Conservation (phyloP, 2,888 invertebrate species). For the Quadroppia sp. region DNA sequence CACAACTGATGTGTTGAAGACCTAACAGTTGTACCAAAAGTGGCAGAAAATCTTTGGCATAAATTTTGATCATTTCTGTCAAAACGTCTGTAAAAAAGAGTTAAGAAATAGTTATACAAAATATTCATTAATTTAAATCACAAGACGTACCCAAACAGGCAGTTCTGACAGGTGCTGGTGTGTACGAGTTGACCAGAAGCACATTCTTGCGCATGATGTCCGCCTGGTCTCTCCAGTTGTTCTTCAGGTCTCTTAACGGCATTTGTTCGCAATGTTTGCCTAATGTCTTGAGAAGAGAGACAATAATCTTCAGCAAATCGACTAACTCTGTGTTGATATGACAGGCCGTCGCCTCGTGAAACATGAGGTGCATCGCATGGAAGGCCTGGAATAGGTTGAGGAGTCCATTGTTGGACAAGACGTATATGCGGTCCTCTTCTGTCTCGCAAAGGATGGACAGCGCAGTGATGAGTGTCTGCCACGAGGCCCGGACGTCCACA, state of each 20-base stretch:
- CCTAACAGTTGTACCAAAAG: constrained; percentile 78
- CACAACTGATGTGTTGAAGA: constrained; percentile 75
- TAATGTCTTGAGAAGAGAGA: constrained; percentile 56
- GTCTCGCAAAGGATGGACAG: constrained; percentile 82
- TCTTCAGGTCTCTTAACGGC: constrained; percentile 60
- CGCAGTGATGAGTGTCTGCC: constrained; percentile 88
- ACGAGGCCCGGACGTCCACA: constrained; percentile 82
- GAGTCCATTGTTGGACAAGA: constrained; percentile 84
- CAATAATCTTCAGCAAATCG: constrained; percentile 64
- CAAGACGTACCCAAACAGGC: constrained; percentile 65
- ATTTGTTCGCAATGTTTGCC: constrained; percentile 58
- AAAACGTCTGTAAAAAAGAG: constrained; percentile 45
- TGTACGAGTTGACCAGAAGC: constrained; percentile 80
- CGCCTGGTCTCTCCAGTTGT: constrained; percentile 70
- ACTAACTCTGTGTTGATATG: constrained; percentile 77
- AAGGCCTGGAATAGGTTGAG: constrained; percentile 76
- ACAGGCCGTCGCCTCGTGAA: constrained; percentile 86
- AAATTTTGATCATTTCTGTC: constrained; percentile 69
- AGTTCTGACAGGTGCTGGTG: constrained; percentile 75
- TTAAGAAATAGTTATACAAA: neutral
- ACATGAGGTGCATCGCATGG: constrained; percentile 85
- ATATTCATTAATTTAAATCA: constrained; percentile 48
- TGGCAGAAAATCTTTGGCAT: constrained; percentile 72
- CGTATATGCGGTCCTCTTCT: constrained; percentile 79
- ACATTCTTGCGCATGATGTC: constrained; percentile 81